Conservation (phyloP, 2,888 invertebrate genomes). For the Strigamia maritima region DNA sequence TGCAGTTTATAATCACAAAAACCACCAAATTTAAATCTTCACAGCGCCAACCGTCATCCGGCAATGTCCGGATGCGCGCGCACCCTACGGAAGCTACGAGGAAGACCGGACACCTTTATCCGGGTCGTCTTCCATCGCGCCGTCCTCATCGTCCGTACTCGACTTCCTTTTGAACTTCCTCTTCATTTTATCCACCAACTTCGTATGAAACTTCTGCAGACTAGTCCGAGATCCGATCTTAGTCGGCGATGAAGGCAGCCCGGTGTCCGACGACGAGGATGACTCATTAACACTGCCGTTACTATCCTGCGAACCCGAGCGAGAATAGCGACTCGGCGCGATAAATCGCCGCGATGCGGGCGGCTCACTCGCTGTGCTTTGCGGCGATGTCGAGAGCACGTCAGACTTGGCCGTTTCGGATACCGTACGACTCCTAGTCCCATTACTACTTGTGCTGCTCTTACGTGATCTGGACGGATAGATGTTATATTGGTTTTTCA, state of each 20-base stretch:
- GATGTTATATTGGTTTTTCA: slow-evolving; percentile 90
- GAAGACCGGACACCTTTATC: slow-evolving; percentile 55
- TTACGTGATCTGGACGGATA: slow-evolving; percentile 76
- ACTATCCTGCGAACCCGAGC: slow-evolving; percentile 57
- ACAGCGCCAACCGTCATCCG: background rate
- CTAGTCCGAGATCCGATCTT: slow-evolving; percentile 57
- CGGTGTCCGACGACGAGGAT: slow-evolving; percentile 7
- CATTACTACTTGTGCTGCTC: slow-evolving; percentile 48
- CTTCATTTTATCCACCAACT: slow-evolving; percentile 74
- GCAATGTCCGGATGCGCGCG: background rate
- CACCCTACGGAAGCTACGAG: slow-evolving; percentile 47
- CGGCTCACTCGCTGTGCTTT: slow-evolving; percentile 49
- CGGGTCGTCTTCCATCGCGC: slow-evolving; percentile 43
- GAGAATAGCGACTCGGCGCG: slow-evolving; percentile 46
- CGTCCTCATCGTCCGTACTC: slow-evolving; percentile 52
- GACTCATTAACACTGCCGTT: slow-evolving; percentile 9
- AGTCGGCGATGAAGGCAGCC: slow-evolving; percentile 42
- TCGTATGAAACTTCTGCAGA: slow-evolving; percentile 74
- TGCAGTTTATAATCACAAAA: too few relatives aligned
- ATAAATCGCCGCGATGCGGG: background rate
- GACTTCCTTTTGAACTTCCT: slow-evolving; percentile 62
- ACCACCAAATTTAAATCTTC: background rate
- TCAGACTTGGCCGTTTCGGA: slow-evolving; percentile 70
- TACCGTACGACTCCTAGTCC: slow-evolving; percentile 54
- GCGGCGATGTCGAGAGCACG: slow-evolving; percentile 65